Conservation (phyloP, 2,888 invertebrate species). For the Metellina segmentata region DNA sequence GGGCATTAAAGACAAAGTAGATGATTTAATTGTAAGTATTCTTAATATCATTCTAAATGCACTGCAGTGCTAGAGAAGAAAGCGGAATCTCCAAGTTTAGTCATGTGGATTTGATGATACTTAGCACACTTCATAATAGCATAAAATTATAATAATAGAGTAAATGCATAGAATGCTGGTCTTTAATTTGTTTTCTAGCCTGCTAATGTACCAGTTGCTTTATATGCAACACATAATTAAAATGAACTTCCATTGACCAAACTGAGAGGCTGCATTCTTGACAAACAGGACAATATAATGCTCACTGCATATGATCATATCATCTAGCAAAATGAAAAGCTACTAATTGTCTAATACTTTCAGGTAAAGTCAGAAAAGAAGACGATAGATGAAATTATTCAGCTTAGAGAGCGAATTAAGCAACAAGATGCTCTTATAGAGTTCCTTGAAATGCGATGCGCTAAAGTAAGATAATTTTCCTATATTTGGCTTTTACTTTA, state of each 20-base stretch:
- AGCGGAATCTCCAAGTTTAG: too few species aligned
- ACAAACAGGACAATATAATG: not conserved
- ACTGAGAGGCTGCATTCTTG: too few species aligned
- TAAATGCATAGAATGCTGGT: too few species aligned
- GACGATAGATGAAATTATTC: constrained; percentile 48
- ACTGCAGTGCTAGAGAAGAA: too few species aligned
- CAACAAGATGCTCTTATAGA: constrained; percentile 63
- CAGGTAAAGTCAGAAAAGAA: constrained; percentile 53
- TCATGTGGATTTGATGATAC: too few species aligned
- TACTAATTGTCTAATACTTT: not conserved
- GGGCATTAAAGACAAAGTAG: constrained; percentile 57
- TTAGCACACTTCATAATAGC: too few species aligned
- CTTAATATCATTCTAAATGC: not conserved
- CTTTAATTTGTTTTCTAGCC: too few species aligned
- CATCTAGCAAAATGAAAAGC: not conserved
- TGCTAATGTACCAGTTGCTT: too few species aligned
- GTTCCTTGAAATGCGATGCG: constrained; percentile 45
- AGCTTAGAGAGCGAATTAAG: constrained; percentile 59
- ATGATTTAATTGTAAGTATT: constrained; percentile 38
- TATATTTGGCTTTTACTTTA: too few species aligned
- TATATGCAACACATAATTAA: too few species aligned
- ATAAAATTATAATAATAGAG: too few species aligned
- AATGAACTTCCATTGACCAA: too few species aligned
- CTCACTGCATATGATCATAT: not conserved
- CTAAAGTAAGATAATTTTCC: constrained; percentile 19